These are phyloP conservation scores for Lordiphosa clarofinis DNA, from an alignment of 1,140 invertebrate species.

Conservation along the genomic window DNA sequence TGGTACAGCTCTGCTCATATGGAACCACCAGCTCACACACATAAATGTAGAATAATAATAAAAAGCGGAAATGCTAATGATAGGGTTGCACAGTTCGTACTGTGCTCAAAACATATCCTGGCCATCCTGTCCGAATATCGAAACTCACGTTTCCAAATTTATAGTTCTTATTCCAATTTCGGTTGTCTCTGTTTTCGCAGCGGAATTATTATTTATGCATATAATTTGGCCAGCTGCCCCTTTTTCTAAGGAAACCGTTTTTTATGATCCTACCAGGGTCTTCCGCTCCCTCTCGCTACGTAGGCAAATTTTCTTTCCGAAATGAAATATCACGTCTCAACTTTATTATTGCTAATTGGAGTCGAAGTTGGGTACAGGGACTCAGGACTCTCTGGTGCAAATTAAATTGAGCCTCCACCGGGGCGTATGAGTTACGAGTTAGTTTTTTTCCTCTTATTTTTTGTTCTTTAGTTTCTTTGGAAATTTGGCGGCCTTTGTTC, in stretches of 20 bases:
- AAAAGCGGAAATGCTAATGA: slow-evolving; percentile 79
- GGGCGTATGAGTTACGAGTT: slow-evolving; percentile 71
- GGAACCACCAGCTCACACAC: slow-evolving; percentile 6
- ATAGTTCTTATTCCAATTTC: slow-evolving; percentile 57
- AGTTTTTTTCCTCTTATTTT: not conserved
- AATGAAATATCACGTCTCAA: slow-evolving; percentile 78
- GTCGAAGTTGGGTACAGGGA: slow-evolving; percentile 15
- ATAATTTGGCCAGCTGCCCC: slow-evolving; percentile 69
- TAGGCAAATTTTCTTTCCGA: slow-evolving; percentile 66
- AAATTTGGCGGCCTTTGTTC: slow-evolving; percentile 38
- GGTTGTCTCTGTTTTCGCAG: slow-evolving; percentile 22
- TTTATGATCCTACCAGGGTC: slow-evolving; percentile 19
- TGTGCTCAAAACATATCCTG: slow-evolving; percentile 43
- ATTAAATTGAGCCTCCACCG: slow-evolving; percentile 51
- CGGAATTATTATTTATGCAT: slow-evolving; percentile 78
- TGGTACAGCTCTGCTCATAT: slow-evolving; percentile 27
- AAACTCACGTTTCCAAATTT: slow-evolving; percentile 63
- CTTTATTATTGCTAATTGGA: slow-evolving; percentile 78
- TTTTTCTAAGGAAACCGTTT: slow-evolving; percentile 55
- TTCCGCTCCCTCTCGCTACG: slow-evolving; percentile 9
- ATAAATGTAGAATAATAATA: slow-evolving; percentile 61
- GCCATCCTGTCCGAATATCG: slow-evolving; percentile 17
- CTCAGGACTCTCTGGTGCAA: slow-evolving; percentile 27
- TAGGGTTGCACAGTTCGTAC: slow-evolving; percentile 58
- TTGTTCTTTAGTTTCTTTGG: slow-evolving; percentile 42